These are phyloP conservation scores for Monochamus saltuarius DNA, from an alignment of 1,140 invertebrate species.

Conservation along the genomic window DNA sequence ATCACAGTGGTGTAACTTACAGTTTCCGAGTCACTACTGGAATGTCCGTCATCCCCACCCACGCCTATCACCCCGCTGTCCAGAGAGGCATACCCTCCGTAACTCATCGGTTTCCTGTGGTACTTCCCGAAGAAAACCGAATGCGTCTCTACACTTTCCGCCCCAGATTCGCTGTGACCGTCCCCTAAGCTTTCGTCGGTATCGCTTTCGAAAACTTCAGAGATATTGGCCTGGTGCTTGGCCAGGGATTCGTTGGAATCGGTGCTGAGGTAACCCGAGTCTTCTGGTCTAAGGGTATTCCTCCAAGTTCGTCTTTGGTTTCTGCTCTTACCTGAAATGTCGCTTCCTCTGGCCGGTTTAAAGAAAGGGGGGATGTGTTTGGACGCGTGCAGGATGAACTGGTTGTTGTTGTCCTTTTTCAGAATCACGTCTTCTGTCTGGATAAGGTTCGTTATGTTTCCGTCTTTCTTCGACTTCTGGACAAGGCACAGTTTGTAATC, in stretches of 20 bases:
- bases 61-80: conserved; percentile 32
- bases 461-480: conserved; percentile 26
- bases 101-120: conserved; percentile 47
- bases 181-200: conserved; percentile 73
- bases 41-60: conserved; percentile 21
- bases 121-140: conserved; percentile 74
- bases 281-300: conserved; percentile 52
- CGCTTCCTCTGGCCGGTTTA: conserved; percentile 1
- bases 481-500: conserved; percentile 25
- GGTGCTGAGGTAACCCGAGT: conserved; percentile 76
- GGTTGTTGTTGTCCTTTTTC: conserved; percentile 22
- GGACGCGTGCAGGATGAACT: conserved; percentile 22
- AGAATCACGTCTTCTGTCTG: conserved; percentile 25
- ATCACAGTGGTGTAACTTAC: conserved; percentile 56
- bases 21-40: conserved; percentile 54
- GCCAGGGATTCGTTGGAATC: conserved; percentile 63
- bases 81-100: conserved; percentile 19
- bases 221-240: neutral
- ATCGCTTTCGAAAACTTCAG: conserved; percentile 55
- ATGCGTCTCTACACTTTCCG: conserved; percentile 80
- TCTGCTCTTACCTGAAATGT: neutral
- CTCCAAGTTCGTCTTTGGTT: conserved; percentile 23
- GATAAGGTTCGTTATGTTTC: conserved; percentile 21
- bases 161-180: conserved; percentile 79
- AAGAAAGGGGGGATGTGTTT: neutral